These are phyloP conservation scores for Trachops cirrhosus DNA, from an alignment of 2,797 vertebrate genomes.

Conservation along the genomic window DNA sequence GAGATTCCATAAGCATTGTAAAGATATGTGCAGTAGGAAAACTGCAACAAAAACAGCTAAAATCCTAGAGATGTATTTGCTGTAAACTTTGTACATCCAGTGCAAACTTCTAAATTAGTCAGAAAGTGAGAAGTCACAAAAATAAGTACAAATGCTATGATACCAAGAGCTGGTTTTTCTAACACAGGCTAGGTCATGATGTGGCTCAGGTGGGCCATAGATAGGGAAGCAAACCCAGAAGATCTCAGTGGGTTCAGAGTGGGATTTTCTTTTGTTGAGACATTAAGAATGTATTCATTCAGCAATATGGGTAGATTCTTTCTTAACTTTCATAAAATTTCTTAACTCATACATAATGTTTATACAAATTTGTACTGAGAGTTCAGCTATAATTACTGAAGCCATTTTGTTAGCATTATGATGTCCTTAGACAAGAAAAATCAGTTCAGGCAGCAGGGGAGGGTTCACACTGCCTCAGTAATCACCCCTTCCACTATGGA, in stretches of 20 bases:
- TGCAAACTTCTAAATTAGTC: neutral
- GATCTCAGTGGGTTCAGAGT: neutral
- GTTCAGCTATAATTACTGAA: neutral
- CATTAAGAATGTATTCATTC: neutral
- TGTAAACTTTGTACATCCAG: neutral
- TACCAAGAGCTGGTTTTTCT: neutral
- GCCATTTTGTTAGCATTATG: neutral
- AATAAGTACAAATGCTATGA: neutral
- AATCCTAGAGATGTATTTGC: neutral
- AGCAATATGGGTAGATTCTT: neutral
- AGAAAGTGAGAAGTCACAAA: conserved; percentile 8
- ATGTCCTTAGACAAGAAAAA: neutral
- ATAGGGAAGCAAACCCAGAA: neutral
- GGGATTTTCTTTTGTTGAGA: neutral
- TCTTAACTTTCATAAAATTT: neutral
- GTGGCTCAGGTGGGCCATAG: neutral
- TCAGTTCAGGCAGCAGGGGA: rapidly evolving
- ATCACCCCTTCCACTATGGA: neutral
- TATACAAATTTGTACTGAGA: neutral
- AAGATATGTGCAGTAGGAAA: neutral
- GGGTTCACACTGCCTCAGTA: neutral
- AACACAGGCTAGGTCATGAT: neutral
- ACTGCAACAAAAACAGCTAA: neutral
- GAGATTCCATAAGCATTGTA: neutral
- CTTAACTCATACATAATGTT: neutral